Evolutionary conservation across 2,113 vertebrate species (phyloP), one percentile per base, ranked within the genome.

Genomic region (Antigone vipio): DNA sequence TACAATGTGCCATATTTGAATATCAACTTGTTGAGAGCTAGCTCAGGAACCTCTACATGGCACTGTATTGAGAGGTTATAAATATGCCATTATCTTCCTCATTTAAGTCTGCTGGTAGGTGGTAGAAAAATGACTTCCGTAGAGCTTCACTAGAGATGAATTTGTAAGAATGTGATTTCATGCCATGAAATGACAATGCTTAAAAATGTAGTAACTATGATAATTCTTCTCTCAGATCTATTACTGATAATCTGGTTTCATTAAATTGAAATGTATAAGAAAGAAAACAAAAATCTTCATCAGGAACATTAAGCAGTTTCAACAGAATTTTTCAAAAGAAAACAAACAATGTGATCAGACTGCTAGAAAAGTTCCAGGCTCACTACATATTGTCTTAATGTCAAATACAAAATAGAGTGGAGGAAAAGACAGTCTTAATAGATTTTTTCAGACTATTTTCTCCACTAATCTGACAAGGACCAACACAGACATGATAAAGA

Each of bases 1-100:
- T 86, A 76, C 15, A 55, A 77, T 32, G 47, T 90, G 68, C 55
- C 38, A 55, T 63, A 84, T 84, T 82, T 93, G 67, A 95, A 67
- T 77, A 95, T 34, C 38, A 86, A 24, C 56, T 59, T 93, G 68
- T 74, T 62, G 72, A 91, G 59, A 93, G 50, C 45, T 86, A 86
- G 55, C 38, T 83, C n/a, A 71, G 76, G 59, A 92, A 93, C 74
- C 88, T 84, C 86, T 69, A 81, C 86, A 75, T 3, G 30, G 29
- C 21, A 71, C n/a, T 63, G 24, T 30, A 81, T 8, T 67, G 52
- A 86, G 83, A 81, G 52, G 32, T 94, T 95, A 81, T 81, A 95
- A 95, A 93, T 91, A 95, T 63, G 68, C 38, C 60, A 89, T 95
- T 87, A 95, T 89, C 68, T 67, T 93, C 77, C 79, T 81, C 91